A percentile compares a stretch with the other conserved stretches of the same genome.
phyloP scores from a whole-genome alignment of 1,140 invertebrate species.

The Stegodyphus dumicola region DNA sequence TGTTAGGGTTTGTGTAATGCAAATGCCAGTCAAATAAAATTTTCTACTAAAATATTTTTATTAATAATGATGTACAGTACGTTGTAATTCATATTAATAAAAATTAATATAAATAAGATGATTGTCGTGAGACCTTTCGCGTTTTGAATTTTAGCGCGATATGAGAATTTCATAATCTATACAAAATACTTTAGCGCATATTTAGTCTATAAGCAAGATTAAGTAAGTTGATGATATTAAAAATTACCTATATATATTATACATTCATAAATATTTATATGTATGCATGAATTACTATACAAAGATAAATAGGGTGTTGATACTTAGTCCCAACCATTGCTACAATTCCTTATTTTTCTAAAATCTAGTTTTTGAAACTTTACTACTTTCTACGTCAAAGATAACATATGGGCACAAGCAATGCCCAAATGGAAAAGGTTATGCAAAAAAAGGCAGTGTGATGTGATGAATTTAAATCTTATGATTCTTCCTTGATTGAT shows the following conservation, averaged over 20 bases:
- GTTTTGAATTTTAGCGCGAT: neutral
- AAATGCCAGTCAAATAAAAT: no score
- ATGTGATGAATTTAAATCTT: conserved; percentile 27
- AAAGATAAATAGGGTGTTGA: conserved; percentile 19
- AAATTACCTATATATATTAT: conserved; percentile 48
- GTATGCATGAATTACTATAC: conserved; percentile 20
- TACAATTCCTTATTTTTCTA: conserved; percentile 39
- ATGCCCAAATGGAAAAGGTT: conserved; percentile 4
- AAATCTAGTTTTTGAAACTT: conserved; percentile 13
- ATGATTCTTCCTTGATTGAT: neutral
- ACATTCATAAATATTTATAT: conserved; percentile 12
- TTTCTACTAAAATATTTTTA: no score
- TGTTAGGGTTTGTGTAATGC: no score
- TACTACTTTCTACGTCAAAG: conserved; percentile 21
- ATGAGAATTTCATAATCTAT: neutral
- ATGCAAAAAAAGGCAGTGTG: conserved; percentile 44
- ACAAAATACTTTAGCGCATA: conserved; percentile 19
- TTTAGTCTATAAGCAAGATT: conserved; percentile 25
- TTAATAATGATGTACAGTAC: no score
- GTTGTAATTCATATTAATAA: no score
- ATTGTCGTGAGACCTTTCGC: conserved; percentile 34
- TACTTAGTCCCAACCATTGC: conserved; percentile 52
- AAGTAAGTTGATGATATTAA: conserved; percentile 25
- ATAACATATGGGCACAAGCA: conserved; percentile 24
- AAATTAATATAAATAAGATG: neutral